Percentiles rank a stretch among this genome's conserved stretches.
phyloP scores from a whole-genome alignment of 2,888 invertebrate genomes.

The Sarcophaga carnaria region DNA sequence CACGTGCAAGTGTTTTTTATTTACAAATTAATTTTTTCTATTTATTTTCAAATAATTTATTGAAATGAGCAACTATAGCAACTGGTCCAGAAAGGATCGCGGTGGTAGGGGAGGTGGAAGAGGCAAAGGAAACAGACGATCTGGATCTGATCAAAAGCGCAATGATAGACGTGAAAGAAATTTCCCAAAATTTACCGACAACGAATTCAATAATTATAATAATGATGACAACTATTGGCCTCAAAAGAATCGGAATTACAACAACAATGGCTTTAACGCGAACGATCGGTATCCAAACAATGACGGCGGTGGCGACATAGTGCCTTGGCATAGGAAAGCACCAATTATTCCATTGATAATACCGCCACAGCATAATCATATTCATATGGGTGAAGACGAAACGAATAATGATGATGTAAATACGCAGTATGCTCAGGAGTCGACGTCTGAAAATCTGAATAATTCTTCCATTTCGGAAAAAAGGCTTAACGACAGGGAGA shows the following conservation, averaged over 20 bases:
- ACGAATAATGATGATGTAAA: neutral
- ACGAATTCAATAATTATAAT: slow-evolving; percentile 27
- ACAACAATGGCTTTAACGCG: neutral
- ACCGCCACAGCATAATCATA: slow-evolving; percentile 5
- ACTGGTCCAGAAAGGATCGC: neutral
- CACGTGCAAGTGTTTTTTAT: slow-evolving; percentile 36
- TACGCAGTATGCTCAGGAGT: neutral
- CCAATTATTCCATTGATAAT: slow-evolving; percentile 26
- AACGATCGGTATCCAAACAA: neutral
- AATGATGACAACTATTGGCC: slow-evolving; percentile 6
- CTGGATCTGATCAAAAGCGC: slow-evolving; percentile 2
- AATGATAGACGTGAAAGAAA: slow-evolving; percentile 60
- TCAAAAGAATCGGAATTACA: slow-evolving; percentile 6
- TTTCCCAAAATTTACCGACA: slow-evolving; percentile 70
- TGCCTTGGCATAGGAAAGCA: slow-evolving; percentile 31
- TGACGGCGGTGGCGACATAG: slow-evolving; percentile 10
- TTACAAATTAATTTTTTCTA: slow-evolving; percentile 7
- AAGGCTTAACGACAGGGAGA: neutral
- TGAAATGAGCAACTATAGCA: neutral
- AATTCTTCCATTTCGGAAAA: neutral
- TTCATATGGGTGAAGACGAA: neutral
- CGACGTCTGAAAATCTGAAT: neutral
- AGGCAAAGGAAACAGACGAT: slow-evolving; percentile 8
- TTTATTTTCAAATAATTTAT: neutral
- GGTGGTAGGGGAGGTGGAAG: slow-evolving; percentile 13